phyloP scores from a whole-genome alignment of 2,888 invertebrate genomes.

The Campoletis raptor region DNA sequence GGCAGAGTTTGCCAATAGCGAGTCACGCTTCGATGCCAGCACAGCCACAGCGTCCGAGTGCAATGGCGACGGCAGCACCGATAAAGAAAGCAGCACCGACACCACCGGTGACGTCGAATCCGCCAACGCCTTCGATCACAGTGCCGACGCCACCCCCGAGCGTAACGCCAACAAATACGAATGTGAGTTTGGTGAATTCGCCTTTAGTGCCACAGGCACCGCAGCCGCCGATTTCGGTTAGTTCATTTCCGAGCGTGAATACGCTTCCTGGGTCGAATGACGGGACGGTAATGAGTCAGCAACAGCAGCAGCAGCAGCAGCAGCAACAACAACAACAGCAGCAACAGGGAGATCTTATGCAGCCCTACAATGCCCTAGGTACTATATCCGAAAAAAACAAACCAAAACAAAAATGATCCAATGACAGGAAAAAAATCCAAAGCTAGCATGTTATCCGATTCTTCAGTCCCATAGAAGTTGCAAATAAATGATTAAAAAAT shows the following conservation, averaged over 20 bases:
- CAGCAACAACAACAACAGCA: constrained; percentile 50
- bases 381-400: constrained; percentile 61
- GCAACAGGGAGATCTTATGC: constrained; percentile 80
- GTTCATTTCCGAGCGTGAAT: constrained; percentile 80
- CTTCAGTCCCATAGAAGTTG: constrained; percentile 39
- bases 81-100: constrained; percentile 83
- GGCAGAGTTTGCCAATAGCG: constrained; percentile 81
- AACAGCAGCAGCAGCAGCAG: constrained; percentile 70
- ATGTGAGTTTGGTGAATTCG: constrained; percentile 78
- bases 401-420: constrained; percentile 44
- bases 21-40: constrained; percentile 84
- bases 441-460: constrained; percentile 66
- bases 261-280: constrained; percentile 76
- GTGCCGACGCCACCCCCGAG: constrained; percentile 79
- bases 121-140: constrained; percentile 62
- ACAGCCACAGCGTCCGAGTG: constrained; percentile 81
- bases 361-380: constrained; percentile 83
- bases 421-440: constrained; percentile 51
- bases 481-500: constrained; percentile 2
- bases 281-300: constrained; percentile 77
- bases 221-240: constrained; percentile 79
- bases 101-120: constrained; percentile 80
- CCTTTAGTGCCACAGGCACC: constrained; percentile 79
- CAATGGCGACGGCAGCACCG: constrained; percentile 83
- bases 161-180: constrained; percentile 81